Evolutionary conservation across 2,113 vertebrate genomes (phyloP).

Genomic region (Elanoides forficatus): DNA sequence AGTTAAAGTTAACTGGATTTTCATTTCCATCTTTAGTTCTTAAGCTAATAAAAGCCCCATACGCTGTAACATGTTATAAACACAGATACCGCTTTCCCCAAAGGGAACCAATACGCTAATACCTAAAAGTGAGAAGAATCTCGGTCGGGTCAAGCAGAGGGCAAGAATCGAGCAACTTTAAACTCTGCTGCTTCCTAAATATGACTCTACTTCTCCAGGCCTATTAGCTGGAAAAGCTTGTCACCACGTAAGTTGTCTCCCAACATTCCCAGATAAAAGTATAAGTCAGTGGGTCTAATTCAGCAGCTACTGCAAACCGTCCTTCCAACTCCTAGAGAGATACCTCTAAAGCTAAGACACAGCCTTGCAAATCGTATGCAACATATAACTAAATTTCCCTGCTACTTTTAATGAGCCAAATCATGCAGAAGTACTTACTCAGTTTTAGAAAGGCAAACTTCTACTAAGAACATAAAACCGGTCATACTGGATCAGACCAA

Average conservation of each 20-base stretch:
- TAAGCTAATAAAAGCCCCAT: not conserved
- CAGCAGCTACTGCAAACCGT: not conserved
- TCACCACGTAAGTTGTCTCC: not conserved
- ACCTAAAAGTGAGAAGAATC: not conserved
- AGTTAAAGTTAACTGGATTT: not conserved
- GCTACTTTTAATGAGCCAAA: not conserved
- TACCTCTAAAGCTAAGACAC: not conserved
- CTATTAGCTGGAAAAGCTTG: not conserved
- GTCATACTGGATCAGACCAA: not conserved
- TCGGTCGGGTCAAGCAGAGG: not conserved
- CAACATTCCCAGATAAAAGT: not conserved
- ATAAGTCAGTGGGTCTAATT: not conserved
- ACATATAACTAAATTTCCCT: not conserved
- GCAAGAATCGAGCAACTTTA: not conserved
- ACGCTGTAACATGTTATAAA: not conserved
- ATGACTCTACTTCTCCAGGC: not conserved
- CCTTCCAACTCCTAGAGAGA: not conserved
- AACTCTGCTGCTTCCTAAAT: not conserved
- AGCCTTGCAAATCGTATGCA: not conserved
- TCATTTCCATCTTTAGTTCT: not conserved
- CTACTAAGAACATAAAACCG: not conserved
- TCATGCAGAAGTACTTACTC: not conserved
- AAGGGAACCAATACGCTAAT: not conserved
- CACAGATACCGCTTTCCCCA: not conserved
- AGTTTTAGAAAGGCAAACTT: not conserved